These are phyloP conservation scores for Eupithecia insigniata DNA, from an alignment of 2,888 invertebrate genomes.

Conservation along the genomic window DNA sequence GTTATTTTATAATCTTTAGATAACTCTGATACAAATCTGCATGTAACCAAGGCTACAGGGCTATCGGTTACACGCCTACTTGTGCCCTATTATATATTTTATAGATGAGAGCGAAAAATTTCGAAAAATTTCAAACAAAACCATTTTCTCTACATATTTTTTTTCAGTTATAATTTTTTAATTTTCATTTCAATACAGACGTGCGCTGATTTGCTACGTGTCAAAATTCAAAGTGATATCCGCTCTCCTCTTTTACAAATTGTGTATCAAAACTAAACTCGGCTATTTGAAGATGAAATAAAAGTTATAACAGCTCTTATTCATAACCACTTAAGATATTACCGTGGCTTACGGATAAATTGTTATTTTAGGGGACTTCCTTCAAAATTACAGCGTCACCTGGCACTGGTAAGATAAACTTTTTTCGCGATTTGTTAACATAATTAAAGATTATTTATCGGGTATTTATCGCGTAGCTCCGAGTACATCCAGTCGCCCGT, in stretches of 20 bases:
- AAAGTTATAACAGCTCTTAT: constrained; percentile 62
- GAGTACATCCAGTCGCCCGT: no score
- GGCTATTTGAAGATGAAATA: constrained; percentile 54
- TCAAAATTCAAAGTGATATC: constrained; percentile 57
- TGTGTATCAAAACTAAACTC: constrained; percentile 52
- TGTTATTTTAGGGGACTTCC: constrained; percentile 56
- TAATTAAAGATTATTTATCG: no score
- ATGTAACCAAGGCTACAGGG: constrained; percentile 77
- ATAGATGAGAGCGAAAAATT: constrained; percentile 29
- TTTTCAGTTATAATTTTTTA: constrained; percentile 40
- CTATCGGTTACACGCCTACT: constrained; percentile 79
- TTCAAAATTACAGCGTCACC: constrained; percentile 22
- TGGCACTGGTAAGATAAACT: no score
- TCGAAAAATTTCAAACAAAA: constrained; percentile 20
- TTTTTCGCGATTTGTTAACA: no score
- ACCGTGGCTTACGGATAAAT: constrained; percentile 62
- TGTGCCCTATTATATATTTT: constrained; percentile 48
- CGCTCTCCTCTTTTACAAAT: constrained; percentile 65
- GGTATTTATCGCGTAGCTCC: no score
- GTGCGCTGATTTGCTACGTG: constrained; percentile 73
- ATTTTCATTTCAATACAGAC: constrained; percentile 49
- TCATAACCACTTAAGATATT: constrained; percentile 61
- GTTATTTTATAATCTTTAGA: constrained; percentile 48
- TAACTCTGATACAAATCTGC: constrained; percentile 67
- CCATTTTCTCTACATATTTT: neutral